phyloP scores from a whole-genome alignment of 2,797 vertebrate genomes.

The Acrossocheilus fasciatus region DNA sequence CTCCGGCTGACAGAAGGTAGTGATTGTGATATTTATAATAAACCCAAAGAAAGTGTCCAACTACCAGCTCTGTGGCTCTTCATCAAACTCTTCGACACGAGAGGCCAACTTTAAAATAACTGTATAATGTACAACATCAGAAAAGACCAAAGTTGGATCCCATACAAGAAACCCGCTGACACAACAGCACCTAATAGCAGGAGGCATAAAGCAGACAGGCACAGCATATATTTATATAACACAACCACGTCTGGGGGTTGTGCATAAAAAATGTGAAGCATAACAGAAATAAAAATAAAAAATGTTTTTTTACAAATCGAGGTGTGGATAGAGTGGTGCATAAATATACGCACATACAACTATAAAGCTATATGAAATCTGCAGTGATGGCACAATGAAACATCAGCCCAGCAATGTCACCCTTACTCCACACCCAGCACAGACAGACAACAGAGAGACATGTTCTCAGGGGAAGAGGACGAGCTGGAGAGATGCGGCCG shows the following conservation, averaged over 20 bases:
- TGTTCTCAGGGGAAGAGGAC: conserved; percentile 34
- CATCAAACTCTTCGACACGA: not conserved
- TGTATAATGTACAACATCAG: not conserved
- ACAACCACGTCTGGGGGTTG: not conserved
- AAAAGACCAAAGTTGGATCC: conserved; percentile 1
- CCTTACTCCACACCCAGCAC: conserved; percentile 43
- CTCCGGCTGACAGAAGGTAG: not conserved
- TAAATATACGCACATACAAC: not conserved
- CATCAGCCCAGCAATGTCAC: conserved; percentile 27
- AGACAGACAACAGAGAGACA: conserved; percentile 43
- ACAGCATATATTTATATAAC: conserved; percentile 1
- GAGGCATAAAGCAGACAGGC: not conserved
- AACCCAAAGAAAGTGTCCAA: not conserved
- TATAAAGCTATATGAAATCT: conserved; percentile 36
- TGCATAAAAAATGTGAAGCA: not conserved
- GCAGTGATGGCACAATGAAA: conserved; percentile 33
- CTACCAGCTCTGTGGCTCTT: not conserved
- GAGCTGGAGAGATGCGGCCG: conserved; percentile 36
- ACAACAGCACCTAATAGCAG: not conserved
- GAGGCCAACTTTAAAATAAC: not conserved
- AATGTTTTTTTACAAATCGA: not conserved
- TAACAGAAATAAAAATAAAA: not conserved
- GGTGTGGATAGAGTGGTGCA: not conserved
- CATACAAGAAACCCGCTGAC: conserved; percentile 12
- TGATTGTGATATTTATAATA: conserved; percentile 1